A percentile compares a stretch with the other conserved stretches of the same genome.
phyloP scores from a whole-genome alignment of 1,140 invertebrate species.

The Cecropterus lyciades region DNA sequence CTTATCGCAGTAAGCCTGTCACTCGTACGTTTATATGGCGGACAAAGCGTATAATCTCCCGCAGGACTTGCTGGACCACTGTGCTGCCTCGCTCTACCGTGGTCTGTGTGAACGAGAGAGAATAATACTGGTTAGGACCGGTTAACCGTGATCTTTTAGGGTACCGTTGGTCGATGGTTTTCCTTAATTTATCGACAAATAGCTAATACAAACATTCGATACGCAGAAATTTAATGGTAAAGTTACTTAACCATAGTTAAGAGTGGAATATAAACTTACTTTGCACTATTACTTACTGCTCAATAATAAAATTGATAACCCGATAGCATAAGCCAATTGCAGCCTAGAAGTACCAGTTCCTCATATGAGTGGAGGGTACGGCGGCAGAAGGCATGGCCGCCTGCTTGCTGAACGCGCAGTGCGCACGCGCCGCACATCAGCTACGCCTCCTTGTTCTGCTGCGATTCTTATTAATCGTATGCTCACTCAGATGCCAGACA shows the following conservation, averaged over 20 bases:
- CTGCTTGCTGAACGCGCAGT: no score
- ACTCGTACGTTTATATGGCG: constrained; percentile 33
- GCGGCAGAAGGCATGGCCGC: no score
- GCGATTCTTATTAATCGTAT: no score
- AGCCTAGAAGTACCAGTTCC: no score
- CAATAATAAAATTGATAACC: no score
- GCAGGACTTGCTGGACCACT: constrained; percentile 25
- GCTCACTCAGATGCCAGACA: no score
- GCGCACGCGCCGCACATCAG: no score
- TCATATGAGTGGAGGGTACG: no score
- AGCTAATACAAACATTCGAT: background rate
- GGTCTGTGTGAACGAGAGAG: constrained; percentile 3
- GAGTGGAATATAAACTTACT: no score
- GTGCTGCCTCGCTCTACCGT: constrained; percentile 10
- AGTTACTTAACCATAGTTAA: background rate
- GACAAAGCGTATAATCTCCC: constrained; percentile 32
- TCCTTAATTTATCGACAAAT: constrained; percentile 2
- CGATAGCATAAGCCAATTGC: no score
- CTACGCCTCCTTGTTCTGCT: no score
- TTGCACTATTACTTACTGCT: no score
- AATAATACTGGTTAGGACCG: constrained; percentile 22
- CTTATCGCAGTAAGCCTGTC: constrained; percentile 29
- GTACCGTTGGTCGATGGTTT: constrained; percentile 17
- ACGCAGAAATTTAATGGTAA: background rate
- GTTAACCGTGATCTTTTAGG: constrained; percentile 28